Evolutionary conservation across 2,113 vertebrate species (phyloP), one percentile per base, ranked within the genome.

Genomic region (Podilymbus podiceps): DNA sequence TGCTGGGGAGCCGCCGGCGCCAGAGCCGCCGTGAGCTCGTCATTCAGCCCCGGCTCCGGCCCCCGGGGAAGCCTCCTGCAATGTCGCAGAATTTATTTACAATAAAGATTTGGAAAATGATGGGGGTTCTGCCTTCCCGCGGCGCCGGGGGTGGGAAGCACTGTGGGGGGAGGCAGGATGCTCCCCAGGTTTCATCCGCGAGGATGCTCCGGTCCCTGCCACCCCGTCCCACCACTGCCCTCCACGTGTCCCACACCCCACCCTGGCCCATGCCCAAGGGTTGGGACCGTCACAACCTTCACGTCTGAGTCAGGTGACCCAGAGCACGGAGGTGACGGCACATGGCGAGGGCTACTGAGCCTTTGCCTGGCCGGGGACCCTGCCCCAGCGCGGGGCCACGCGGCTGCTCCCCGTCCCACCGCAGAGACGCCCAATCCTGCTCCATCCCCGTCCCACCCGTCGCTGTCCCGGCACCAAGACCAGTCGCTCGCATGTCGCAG

Each of bases 41-140:
- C 1, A 7, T 62, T 6, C 52, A 8, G 89, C 19, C 64, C 58
- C 5, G 58, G 77, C 81, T 8, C 85, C 31, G 33, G 95, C n/a
- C 87, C 44, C 81, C 5, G 18, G 42, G 83, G 75, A 50, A 25
- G 31, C 63, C 92, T 83, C 94, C 94, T 76, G 92, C 92, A 64
- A 56, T 59, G 81, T 47, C 50, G 42, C 94, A 90, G 83, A 93
- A 52, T 84, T 93, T 81, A 95, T 96, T 96, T 95, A 91, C 93
- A 95, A 96, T 96, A 96, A 96, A 96, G 90, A 46, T 77, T 88
- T 94, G 93, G 93, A 94, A 94, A 95, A 88, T 2, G 7, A 7
- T 0, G 25, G 40, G 56, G 30, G 8, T 13, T 66, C 30, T 30
- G 28, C 30, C 8, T 82, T 4, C 42, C 68, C 19, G 1, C 4